These are phyloP conservation scores for Sminthurides bifidus DNA, from an alignment of 1,140 invertebrate species.

Conservation along the genomic window DNA sequence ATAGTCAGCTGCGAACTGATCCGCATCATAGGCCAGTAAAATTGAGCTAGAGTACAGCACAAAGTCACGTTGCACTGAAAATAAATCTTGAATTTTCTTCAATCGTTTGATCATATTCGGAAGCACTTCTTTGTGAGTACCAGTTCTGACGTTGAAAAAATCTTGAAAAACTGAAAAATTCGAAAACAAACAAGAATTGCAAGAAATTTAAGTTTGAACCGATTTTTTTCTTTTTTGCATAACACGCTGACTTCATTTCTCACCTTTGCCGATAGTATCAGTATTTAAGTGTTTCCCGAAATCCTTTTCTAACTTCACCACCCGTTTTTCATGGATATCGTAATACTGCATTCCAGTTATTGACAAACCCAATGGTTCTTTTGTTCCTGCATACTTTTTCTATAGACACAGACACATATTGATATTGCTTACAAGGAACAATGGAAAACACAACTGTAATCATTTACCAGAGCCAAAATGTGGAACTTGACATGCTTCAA, in stretches of 20 bases:
- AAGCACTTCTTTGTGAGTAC: neutral
- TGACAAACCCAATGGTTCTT: slow-evolving; percentile 12
- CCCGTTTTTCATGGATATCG: neutral
- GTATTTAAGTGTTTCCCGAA: slow-evolving; percentile 4
- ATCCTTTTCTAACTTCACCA: slow-evolving; percentile 5
- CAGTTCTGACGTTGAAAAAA: slow-evolving; percentile 9
- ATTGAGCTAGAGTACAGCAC: slow-evolving; percentile 17
- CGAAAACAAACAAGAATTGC: neutral
- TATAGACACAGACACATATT: neutral
- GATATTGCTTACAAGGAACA: too few species aligned
- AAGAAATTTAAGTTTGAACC: neutral
- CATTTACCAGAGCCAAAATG: neutral
- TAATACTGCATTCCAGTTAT: slow-evolving; percentile 18
- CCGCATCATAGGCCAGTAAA: slow-evolving; percentile 14
- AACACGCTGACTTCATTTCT: neutral
- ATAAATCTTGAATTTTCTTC: neutral
- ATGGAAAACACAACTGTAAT: too few species aligned
- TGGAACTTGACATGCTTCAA: neutral
- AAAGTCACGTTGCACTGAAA: slow-evolving; percentile 4
- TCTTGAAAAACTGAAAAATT: neutral
- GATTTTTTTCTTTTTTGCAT: neutral
- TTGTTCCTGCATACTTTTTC: slow-evolving; percentile 14
- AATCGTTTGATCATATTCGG: neutral
- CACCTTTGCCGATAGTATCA: neutral
- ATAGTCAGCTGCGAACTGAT: neutral